phyloP scores from a whole-genome alignment of 1,140 invertebrate genomes.

The Arion vulgaris region DNA sequence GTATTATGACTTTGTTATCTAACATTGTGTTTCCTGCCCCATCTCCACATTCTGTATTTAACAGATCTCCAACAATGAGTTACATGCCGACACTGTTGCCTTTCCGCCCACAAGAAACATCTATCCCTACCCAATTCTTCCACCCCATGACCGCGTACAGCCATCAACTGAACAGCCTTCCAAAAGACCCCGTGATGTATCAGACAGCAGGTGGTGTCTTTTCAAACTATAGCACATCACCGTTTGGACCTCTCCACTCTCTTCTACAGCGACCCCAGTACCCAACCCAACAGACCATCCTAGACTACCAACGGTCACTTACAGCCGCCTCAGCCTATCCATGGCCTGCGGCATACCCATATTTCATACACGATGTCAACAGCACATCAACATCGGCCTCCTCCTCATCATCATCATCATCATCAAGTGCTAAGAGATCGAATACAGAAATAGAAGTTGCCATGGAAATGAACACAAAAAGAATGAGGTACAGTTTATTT shows the following conservation, averaged over 20 bases:
- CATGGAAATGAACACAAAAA: conserved; percentile 32
- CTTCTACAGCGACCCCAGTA: conserved; percentile 38
- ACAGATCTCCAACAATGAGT: conserved; percentile 20
- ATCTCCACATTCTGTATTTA: too few relatives aligned
- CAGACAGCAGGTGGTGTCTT: conserved; percentile 37
- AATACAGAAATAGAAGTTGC: conserved; percentile 32
- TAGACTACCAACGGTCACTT: conserved; percentile 41
- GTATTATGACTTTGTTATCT: too few relatives aligned
- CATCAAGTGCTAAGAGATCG: conserved; percentile 3
- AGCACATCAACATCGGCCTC: background rate
- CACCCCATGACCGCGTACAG: conserved; percentile 37
- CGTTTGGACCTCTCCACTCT: conserved; percentile 36
- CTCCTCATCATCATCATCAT: background rate
- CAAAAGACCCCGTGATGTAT: conserved; percentile 42
- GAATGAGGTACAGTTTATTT: conserved; percentile 25
- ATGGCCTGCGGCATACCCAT: conserved; percentile 29
- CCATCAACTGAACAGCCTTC: conserved; percentile 3
- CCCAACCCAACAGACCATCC: conserved; percentile 24
- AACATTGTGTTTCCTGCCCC: too few relatives aligned
- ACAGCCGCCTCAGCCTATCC: conserved; percentile 7
- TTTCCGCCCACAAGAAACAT: conserved; percentile 26
- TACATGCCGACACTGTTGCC: conserved; percentile 33
- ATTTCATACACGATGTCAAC: conserved; percentile 11
- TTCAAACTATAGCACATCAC: conserved; percentile 16
- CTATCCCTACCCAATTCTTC: conserved; percentile 13